Conservation (phyloP, 2,888 invertebrate species). For the Dryomyza anilis region DNA sequence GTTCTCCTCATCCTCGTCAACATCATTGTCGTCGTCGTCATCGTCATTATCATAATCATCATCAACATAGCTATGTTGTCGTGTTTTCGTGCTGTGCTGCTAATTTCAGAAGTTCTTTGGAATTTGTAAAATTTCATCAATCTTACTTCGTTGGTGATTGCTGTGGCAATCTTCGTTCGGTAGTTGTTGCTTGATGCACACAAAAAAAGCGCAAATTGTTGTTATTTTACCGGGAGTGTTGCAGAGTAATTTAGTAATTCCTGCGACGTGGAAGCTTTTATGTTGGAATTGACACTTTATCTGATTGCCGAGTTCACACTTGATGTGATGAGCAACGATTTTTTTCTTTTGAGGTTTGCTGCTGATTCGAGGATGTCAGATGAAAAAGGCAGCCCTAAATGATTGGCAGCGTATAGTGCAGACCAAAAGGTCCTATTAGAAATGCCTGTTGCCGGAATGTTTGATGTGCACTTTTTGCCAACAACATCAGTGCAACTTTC, state of each 20-base stretch:
- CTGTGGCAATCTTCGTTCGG: not conserved
- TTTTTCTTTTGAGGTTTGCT: not conserved
- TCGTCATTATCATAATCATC: not conserved
- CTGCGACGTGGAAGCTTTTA: constrained; percentile 40
- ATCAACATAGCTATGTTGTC: constrained; percentile 28
- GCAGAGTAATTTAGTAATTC: constrained; percentile 38
- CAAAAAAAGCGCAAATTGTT: constrained; percentile 22
- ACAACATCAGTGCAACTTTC: no score
- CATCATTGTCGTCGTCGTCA: constrained; percentile 18
- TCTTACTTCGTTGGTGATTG: constrained; percentile 5
- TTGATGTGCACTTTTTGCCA: no score
- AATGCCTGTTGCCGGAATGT: no score
- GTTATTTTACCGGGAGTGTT: not conserved
- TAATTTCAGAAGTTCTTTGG: constrained; percentile 41
- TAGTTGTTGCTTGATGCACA: not conserved
- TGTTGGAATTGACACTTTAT: constrained; percentile 40
- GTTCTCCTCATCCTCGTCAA: constrained; percentile 16
- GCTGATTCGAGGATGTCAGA: not conserved
- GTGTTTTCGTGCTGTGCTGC: constrained; percentile 41
- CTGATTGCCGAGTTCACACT: constrained; percentile 35
- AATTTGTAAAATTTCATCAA: constrained; percentile 37
- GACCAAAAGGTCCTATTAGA: no score
- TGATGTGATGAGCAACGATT: no score
- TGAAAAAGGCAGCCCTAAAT: no score
- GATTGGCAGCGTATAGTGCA: no score